Percentiles rank a stretch among this genome's conserved stretches.
These are phyloP conservation scores for Euglossa dilemma DNA, from an alignment of 1,140 invertebrate genomes.

Conservation along the genomic window DNA sequence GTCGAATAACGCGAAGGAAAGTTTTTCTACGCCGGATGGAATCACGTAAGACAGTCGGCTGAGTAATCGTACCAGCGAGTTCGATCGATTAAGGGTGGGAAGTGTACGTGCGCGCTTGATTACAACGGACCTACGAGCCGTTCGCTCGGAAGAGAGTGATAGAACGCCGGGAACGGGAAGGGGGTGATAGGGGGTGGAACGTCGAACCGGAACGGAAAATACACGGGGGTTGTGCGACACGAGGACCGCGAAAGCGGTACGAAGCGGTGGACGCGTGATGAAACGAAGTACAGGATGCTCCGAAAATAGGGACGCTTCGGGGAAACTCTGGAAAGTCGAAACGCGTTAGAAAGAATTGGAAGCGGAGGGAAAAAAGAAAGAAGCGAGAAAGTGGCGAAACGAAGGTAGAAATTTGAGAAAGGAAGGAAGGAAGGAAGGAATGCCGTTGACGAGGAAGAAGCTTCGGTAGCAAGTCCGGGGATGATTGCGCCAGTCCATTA, in stretches of 20 bases:
- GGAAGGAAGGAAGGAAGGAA: constrained; percentile 39
- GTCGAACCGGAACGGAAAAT: constrained; percentile 24
- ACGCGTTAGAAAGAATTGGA: too few relatives aligned
- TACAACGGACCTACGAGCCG: constrained; percentile 51
- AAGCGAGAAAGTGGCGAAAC: constrained; percentile 21
- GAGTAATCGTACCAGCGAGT: constrained; percentile 54
- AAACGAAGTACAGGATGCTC: neutral
- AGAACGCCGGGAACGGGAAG: constrained; percentile 15
- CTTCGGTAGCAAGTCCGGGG: constrained; percentile 58
- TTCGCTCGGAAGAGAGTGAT: constrained; percentile 60
- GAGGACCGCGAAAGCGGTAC: neutral
- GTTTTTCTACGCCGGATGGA: constrained; percentile 7
- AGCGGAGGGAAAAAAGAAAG: neutral
- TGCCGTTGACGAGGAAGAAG: constrained; percentile 47
- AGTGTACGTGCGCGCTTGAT: constrained; percentile 58
- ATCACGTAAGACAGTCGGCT: constrained; percentile 49
- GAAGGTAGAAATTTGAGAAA: constrained; percentile 20
- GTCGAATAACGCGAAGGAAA: neutral
- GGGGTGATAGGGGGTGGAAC: constrained; percentile 3
- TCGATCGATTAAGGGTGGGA: constrained; percentile 54
- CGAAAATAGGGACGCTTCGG: neutral
- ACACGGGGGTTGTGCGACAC: neutral
- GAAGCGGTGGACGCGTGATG: neutral
- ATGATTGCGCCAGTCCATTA: constrained; percentile 77
- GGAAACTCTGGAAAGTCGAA: neutral